Conservation (phyloP, 2,888 invertebrate species). For the Meloe dianella region DNA sequence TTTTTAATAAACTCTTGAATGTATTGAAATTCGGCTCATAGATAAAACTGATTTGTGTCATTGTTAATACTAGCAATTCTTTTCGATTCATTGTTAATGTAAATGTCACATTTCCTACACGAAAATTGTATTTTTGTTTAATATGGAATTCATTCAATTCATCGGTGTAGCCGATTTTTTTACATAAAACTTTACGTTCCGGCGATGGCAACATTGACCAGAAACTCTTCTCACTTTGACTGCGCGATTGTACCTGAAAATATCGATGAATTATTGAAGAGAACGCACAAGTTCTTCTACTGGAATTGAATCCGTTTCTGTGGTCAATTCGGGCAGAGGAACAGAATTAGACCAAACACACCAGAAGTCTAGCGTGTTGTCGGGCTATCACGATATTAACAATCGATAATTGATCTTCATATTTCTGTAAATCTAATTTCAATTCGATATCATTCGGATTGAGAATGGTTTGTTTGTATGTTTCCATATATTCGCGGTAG, state of each 20-base stretch:
- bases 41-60: conserved; percentile 68
- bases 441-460: conserved; percentile 77
- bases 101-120: conserved; percentile 74
- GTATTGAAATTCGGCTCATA: conserved; percentile 51
- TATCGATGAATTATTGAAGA: not conserved
- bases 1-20: conserved; percentile 52
- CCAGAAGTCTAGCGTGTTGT: conserved; percentile 80
- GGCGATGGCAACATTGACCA: conserved; percentile 59
- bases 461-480: conserved; percentile 73
- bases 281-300: not conserved
- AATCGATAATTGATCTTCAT: conserved; percentile 76
- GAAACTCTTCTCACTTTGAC: conserved; percentile 64
- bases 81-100: conserved; percentile 69
- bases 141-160: conserved; percentile 39
- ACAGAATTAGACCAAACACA: conserved; percentile 46
- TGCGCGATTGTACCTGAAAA: conserved; percentile 66
- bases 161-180: conserved; percentile 54
- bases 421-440: conserved; percentile 74
- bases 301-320: too few relatives aligned
- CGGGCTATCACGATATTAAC: conserved; percentile 79
- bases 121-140: conserved; percentile 80
- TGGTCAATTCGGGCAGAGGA: too few relatives aligned
- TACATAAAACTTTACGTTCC: conserved; percentile 54
- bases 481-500: conserved; percentile 72
- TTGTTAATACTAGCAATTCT: conserved; percentile 73